Evolutionary conservation across 2,797 vertebrate genomes (phyloP).

Genomic region (Oreortyx pictus): DNA sequence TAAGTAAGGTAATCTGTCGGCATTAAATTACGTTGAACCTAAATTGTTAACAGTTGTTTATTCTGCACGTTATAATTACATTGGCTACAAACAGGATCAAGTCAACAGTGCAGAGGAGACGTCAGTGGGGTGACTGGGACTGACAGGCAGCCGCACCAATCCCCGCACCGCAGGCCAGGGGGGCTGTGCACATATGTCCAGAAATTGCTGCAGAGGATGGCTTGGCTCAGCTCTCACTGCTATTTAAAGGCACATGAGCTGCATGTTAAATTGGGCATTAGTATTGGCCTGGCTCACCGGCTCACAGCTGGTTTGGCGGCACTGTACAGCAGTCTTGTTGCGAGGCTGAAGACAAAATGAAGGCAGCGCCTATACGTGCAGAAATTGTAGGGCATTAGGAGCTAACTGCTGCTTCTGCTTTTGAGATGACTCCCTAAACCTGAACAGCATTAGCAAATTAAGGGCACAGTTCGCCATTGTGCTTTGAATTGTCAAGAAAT

Average conservation of each 20-base stretch:
- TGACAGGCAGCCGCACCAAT: slow-evolving; percentile 53
- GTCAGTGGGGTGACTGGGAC: slow-evolving; percentile 63
- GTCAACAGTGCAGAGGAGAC: neutral
- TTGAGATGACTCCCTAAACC: neutral
- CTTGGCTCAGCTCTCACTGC: neutral
- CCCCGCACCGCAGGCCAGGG: neutral
- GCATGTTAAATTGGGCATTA: slow-evolving; percentile 64
- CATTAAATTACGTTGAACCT: slow-evolving; percentile 40
- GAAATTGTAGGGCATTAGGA: neutral
- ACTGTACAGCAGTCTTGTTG: neutral
- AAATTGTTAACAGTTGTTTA: slow-evolving; percentile 52
- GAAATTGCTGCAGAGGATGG: slow-evolving; percentile 55
- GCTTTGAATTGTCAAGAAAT: neutral
- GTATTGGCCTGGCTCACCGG: slow-evolving; percentile 1
- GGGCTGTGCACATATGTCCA: slow-evolving; percentile 46
- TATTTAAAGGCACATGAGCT: slow-evolving; percentile 70
- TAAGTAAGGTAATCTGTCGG: neutral
- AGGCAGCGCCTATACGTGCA: neutral
- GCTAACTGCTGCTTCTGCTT: neutral
- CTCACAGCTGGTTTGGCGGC: neutral
- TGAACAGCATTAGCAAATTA: neutral
- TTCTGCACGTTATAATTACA: slow-evolving; percentile 41
- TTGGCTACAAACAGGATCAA: slow-evolving; percentile 35
- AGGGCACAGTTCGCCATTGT: neutral
- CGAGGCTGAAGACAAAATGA: neutral